Base-by-base conservation (phyloP, 1,140 invertebrate species). In the Bombus affinis region DNA sequence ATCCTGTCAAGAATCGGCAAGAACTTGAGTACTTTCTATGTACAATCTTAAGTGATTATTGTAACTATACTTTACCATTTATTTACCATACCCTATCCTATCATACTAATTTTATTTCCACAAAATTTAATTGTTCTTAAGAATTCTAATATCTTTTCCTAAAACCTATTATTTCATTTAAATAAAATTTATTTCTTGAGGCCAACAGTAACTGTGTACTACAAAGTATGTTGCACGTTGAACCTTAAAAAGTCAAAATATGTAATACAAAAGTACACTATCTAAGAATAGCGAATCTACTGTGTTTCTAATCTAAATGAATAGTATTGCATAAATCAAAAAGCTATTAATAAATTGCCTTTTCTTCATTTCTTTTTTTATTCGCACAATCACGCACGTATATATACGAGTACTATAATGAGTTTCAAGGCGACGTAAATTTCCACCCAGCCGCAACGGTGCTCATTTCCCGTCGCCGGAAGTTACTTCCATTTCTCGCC, bases 391-490 rank as follows among this genome's bases (percentile, higher is more conserved):
- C n/a, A 22, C 8, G 13, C 3, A 22, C 37, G 25, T 37, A 65
- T 28, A 59, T 13, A 47, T 35, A 81, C 22, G 53, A 2, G 35
- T 1, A n/a, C 4, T 28, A 44, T 83, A 83, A 68, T 68, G 73
- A 77, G 81, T 65, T 83, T 53, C 25, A 22, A 32, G 15, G 42
- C 5, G 68, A 68, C 62, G 35, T 83, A 77, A 77, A 83, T 83
- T 83, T 66, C 35, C 37, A 53, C n/a, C n/a, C 32, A 53, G 72
- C 72, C 81, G 71, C 62, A 83, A 68, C 62, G 44, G 44, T 37
- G 35, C 72, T 68, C 81, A 83, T 83, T 83, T 83, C 81, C 81
- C 73, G 59, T 66, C 73, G 18, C 62, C 73, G 81, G 73, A 83
- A 83, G 73, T 83, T 59, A 32, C 62, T 83, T 77, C 62, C 81